Evolutionary conservation across 2,797 vertebrate genomes (phyloP).

Genomic region (Malurus leucopterus): DNA sequence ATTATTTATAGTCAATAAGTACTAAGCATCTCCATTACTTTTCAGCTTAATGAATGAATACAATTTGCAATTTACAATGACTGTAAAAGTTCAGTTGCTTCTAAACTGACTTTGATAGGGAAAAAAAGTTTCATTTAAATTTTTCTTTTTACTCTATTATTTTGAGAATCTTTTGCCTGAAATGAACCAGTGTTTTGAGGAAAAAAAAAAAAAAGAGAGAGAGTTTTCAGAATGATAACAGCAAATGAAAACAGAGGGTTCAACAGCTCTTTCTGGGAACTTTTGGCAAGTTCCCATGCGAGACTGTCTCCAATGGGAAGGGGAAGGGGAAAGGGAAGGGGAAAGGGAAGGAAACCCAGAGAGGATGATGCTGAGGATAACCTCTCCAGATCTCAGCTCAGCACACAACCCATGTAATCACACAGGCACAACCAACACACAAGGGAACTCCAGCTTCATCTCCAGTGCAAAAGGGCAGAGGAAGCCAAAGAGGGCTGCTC

Average conservation of each 20-base stretch:
- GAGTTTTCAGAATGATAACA: neutral
- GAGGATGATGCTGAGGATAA: neutral
- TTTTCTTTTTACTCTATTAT: neutral
- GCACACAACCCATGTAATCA: neutral
- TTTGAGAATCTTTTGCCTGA: neutral
- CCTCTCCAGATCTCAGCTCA: neutral
- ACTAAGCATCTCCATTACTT: neutral
- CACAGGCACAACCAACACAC: neutral
- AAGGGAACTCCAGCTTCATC: neutral
- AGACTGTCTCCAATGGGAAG: neutral
- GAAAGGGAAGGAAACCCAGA: rapidly evolving
- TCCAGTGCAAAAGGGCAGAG: neutral
- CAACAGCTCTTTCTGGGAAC: neutral
- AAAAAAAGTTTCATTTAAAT: neutral
- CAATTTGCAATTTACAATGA: neutral
- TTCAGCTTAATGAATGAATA: neutral
- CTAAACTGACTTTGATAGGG: neutral
- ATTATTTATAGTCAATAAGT: neutral
- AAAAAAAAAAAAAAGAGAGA: neutral
- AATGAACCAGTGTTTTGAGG: neutral
- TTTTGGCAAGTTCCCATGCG: neutral
- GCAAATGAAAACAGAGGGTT: neutral
- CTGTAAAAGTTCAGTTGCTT: neutral
- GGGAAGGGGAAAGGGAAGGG: neutral
- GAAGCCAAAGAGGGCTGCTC: neutral